phyloP scores from a whole-genome alignment of 2,888 invertebrate genomes.

The Physocephala rufipes region DNA sequence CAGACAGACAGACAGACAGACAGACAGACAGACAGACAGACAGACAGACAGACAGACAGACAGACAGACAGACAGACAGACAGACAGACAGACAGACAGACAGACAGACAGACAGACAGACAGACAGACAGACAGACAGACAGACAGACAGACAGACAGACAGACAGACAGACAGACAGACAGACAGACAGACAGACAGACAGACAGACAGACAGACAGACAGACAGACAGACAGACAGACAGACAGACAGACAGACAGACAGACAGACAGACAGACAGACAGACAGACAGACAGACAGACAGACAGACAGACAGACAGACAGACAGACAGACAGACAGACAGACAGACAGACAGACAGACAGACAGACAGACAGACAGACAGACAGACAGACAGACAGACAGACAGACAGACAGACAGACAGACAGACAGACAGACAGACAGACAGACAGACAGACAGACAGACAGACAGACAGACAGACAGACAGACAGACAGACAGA shows the following conservation, averaged over 20 bases:
- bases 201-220: not conserved
- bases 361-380: not conserved
- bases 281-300: not conserved
- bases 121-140: not conserved
- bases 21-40: not conserved
- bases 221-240: not conserved
- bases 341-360: not conserved
- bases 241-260: not conserved
- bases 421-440: not conserved
- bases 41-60: constrained; percentile 1
- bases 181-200: not conserved
- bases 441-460: not conserved
- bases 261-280: not conserved
- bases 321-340: not conserved
- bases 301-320: not conserved
- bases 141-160: not conserved
- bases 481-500: not conserved
- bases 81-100: not conserved
- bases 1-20: not conserved
- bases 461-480: not conserved
- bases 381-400: not conserved
- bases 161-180: not conserved
- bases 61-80: constrained; percentile 1
- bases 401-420: not conserved
- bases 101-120: not conserved